Evolutionary conservation across 2,888 invertebrate species (phyloP).

Genomic region (Myathropa florea): DNA sequence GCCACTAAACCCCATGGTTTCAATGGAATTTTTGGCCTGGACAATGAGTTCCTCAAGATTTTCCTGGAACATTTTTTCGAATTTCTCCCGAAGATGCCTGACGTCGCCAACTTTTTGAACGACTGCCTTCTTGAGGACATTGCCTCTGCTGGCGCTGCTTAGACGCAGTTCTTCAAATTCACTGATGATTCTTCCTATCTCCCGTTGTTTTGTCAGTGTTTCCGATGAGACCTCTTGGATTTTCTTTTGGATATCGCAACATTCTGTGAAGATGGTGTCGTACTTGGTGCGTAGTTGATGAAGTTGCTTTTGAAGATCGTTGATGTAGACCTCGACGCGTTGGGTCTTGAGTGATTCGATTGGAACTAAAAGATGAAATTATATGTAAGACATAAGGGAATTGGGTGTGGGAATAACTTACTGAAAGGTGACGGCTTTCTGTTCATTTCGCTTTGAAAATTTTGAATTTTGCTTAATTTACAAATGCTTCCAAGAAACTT

Average conservation of each 20-base stretch:
- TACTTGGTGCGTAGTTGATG: conserved; percentile 72
- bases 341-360: conserved; percentile 14
- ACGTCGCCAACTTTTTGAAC: conserved; percentile 38
- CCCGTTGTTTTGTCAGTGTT: conserved; percentile 28
- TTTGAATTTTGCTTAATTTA: conserved; percentile 27
- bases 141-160: neutral
- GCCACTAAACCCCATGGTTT: neutral
- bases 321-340: conserved; percentile 71
- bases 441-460: conserved; percentile 18
- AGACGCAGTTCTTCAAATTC: conserved; percentile 38
- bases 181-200: conserved; percentile 34
- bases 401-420: neutral
- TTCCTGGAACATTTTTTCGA: conserved; percentile 23
- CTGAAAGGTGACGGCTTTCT: conserved; percentile 11
- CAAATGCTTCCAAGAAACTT: neutral
- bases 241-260: conserved; percentile 74
- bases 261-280: conserved; percentile 72
- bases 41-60: conserved; percentile 10
- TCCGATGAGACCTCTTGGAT: conserved; percentile 73
- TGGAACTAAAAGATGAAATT: conserved; percentile 25
- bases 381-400: neutral
- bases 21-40: neutral
- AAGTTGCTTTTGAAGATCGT: conserved; percentile 73
- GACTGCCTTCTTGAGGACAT: neutral
- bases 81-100: conserved; percentile 21